phyloP scores from a whole-genome alignment of 64 coral and sea anemone species.

The Orbicella faveolata region DNA sequence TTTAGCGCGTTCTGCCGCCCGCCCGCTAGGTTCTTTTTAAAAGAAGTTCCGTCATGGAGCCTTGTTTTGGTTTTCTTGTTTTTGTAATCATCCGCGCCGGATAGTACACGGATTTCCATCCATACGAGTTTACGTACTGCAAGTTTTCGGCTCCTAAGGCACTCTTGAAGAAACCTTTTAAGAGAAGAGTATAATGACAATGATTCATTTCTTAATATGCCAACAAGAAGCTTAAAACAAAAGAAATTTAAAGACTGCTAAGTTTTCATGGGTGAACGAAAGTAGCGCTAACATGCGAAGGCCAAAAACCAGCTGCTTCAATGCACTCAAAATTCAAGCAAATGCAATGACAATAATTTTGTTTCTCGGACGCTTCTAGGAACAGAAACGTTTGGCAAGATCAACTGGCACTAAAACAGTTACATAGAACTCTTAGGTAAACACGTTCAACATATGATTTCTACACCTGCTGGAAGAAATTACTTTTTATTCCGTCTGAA shows the following conservation, averaged over 20 bases:
- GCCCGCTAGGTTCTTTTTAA: conserved; percentile 39
- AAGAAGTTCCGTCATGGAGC: conserved; percentile 24
- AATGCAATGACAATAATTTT: not conserved
- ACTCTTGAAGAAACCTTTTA: not conserved
- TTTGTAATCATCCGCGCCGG: conserved; percentile 17
- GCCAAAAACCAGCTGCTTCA: not conserved
- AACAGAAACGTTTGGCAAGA: not conserved
- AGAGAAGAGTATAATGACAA: conserved; percentile 4
- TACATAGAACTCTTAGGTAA: not conserved
- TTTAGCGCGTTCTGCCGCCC: conserved; percentile 31
- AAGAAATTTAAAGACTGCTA: not conserved
- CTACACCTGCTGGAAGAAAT: not conserved
- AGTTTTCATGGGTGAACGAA: conserved; percentile 4
- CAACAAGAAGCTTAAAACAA: conserved; percentile 8
- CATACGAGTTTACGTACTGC: not conserved
- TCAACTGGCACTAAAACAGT: not conserved
- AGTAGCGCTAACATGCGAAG: not conserved
- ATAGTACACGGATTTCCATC: not conserved
- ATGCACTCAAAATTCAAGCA: not conserved
- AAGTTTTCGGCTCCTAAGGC: not conserved
- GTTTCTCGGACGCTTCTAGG: not conserved
- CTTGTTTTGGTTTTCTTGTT: conserved; percentile 43
- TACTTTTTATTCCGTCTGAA: conserved; percentile 34
- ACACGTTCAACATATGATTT: not conserved
- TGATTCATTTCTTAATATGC: conserved; percentile 23